phyloP scores from a whole-genome alignment of 2,888 invertebrate genomes.

The Dynastes hyllus region DNA sequence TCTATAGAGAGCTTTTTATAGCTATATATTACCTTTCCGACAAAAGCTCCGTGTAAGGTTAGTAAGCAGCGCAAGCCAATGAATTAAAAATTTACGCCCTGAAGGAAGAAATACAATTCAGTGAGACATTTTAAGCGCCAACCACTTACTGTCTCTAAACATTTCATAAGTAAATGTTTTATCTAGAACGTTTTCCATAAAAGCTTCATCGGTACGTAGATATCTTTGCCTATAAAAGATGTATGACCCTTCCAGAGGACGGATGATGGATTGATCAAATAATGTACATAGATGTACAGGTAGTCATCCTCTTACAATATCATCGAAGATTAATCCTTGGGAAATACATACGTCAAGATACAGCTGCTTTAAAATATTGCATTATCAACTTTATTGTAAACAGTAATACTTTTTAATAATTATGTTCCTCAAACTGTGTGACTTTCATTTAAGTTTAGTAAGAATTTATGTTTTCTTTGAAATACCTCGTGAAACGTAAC shows the following conservation, averaged over 20 bases:
- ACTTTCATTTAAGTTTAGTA: too few species aligned
- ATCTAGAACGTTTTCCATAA: conserved; percentile 9
- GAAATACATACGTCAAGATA: not conserved
- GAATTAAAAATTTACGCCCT: conserved; percentile 43
- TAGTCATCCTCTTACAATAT: not conserved
- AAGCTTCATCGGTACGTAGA: not conserved
- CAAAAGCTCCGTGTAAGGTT: conserved; percentile 14
- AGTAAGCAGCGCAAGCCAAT: conserved; percentile 22
- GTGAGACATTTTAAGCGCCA: conserved; percentile 41
- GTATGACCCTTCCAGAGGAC: not conserved
- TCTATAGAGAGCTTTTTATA: conserved; percentile 26
- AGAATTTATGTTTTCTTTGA: too few species aligned
- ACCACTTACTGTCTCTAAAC: conserved; percentile 38
- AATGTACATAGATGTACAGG: conserved; percentile 2
- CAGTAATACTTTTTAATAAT: too few species aligned
- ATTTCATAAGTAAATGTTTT: conserved; percentile 43
- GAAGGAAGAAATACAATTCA: conserved; percentile 43
- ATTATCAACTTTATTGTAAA: too few species aligned
- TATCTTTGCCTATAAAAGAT: not conserved
- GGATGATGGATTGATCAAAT: conserved; percentile 9
- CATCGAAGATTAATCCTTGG: not conserved
- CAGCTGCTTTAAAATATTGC: too few species aligned
- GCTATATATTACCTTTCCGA: conserved; percentile 20
- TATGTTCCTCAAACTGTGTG: too few species aligned
- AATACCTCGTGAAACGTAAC: too few species aligned